A percentile compares a stretch with the other conserved stretches of the same genome.
Evolutionary conservation across 2,888 invertebrate genomes (phyloP).

Genomic region (Lissonota sp.): DNA sequence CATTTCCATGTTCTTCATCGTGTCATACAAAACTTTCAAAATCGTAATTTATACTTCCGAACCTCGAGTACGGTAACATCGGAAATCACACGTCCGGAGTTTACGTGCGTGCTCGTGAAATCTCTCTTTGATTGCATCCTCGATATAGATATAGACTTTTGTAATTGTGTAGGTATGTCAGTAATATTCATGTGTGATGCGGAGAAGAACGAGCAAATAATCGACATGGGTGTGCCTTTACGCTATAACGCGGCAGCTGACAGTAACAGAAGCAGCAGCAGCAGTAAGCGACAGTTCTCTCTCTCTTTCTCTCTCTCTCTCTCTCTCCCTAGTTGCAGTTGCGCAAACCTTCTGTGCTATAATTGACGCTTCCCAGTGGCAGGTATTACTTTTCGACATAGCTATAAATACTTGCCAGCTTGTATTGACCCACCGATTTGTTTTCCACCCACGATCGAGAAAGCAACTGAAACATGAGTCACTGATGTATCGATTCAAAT

Average conservation of each 20-base stretch:
- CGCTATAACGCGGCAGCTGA: conserved; percentile 40
- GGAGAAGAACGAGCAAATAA: conserved; percentile 62
- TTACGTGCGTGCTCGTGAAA: conserved; percentile 32
- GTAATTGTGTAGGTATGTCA: neutral
- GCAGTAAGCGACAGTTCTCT: conserved; percentile 22
- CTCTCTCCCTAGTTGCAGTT: neutral
- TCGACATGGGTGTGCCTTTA: conserved; percentile 61
- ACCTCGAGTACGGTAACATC: neutral
- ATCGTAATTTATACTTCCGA: conserved; percentile 1
- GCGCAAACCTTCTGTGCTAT: conserved; percentile 14
- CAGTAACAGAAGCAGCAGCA: conserved; percentile 37
- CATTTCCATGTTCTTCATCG: neutral
- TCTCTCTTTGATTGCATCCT: conserved; percentile 55
- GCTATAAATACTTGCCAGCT: conserved; percentile 65
- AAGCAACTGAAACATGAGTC: neutral
- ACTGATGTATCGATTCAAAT: neutral
- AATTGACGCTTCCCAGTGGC: conserved; percentile 52
- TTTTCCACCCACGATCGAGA: conserved; percentile 24
- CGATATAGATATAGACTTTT: conserved; percentile 27
- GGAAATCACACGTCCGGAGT: neutral
- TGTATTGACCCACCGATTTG: conserved; percentile 59
- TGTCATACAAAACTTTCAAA: too few species aligned
- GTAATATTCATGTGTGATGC: conserved; percentile 11
- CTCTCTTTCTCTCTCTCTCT: neutral
- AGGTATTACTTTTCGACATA: conserved; percentile 68